Base-by-base conservation (phyloP, 1,140 invertebrate species). In the Phymorhynchus buccinoides region DNA sequence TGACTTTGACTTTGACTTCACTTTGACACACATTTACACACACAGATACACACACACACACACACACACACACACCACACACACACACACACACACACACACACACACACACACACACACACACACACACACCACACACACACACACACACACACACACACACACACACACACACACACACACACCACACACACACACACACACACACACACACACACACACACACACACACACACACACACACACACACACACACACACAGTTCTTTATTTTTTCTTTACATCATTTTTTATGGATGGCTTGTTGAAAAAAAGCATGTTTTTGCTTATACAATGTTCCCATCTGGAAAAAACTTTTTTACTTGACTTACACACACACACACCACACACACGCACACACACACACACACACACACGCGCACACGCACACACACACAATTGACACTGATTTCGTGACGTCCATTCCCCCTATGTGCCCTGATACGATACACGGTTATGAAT, bases 191-290 rank as follows among this genome's bases (percentile, higher is more conserved):
- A 30, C n/a, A 66, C 18, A 66, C 4, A 30, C 4, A 66, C 16
- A 66, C 16, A 27, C 16, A 66, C 62, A 27, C 16, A 66, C 62
- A 48, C 44, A 48, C n/a, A 66, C n/a, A 66, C 62, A 66, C 62
- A 66, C 62, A 66, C 62, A 66, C 62, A 66, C 62, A 66, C 62
- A 66, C 62, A 66, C 62, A 66, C 62, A 66, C 62, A 30, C 62
- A 66, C 62, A 66, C 62, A 66, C 62, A 30, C 62, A 66, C 62
- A 30, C 62, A 66, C 62, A 66, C 62, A 66, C 62, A 30, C 62
- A 66, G 9, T 12, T 52, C n/a, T n/a, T n/a, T n/a, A n/a, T n/a
- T n/a, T n/a, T n/a, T n/a, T n/a, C n/a, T n/a, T n/a, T n/a, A n/a
- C n/a, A n/a, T n/a, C n/a, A n/a, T n/a, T n/a, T n/a, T n/a, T n/a